Percentiles rank a stretch among this genome's conserved stretches.
These are phyloP conservation scores for Monochamus saltuarius DNA, from an alignment of 1,140 invertebrate genomes.

Conservation along the genomic window DNA sequence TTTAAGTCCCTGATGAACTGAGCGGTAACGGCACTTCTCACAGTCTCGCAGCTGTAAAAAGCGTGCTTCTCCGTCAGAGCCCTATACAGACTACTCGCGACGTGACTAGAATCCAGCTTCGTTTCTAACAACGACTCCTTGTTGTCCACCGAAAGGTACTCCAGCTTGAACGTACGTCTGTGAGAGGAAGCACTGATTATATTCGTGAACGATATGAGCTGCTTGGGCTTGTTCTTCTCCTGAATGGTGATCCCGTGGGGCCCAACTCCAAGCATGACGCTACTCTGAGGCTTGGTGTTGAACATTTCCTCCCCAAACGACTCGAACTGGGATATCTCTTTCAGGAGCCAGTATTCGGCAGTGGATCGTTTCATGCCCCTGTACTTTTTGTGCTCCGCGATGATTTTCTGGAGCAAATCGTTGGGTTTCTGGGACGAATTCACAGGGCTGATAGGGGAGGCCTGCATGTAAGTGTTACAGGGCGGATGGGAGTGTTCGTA, in stretches of 20 bases:
- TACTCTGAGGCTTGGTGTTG: conserved; percentile 62
- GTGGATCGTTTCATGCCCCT: conserved; percentile 60
- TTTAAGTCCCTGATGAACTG: conserved; percentile 88
- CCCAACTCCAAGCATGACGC: conserved; percentile 65
- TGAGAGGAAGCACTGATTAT: conserved; percentile 79
- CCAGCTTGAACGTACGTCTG: conserved; percentile 72
- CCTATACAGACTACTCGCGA: conserved; percentile 78
- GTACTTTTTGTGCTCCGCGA: conserved; percentile 62
- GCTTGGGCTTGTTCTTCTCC: conserved; percentile 64
- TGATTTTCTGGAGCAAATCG: conserved; percentile 63
- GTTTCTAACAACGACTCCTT: conserved; percentile 71
- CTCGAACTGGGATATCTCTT: conserved; percentile 74
- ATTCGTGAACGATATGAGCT: conserved; percentile 74
- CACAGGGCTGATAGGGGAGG: conserved; percentile 36
- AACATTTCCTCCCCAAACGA: conserved; percentile 84
- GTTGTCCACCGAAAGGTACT: conserved; percentile 70
- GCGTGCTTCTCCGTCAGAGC: conserved; percentile 90
- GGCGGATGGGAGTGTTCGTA: conserved; percentile 63
- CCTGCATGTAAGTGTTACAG: conserved; percentile 57
- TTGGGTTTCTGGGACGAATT: conserved; percentile 60
- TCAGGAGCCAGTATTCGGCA: conserved; percentile 79
- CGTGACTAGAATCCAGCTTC: conserved; percentile 75
- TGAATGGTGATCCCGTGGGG: conserved; percentile 79
- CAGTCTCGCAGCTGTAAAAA: conserved; percentile 89
- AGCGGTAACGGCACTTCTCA: conserved; percentile 80